Conservation (phyloP, 2,888 invertebrate genomes). For the Peribatodes rhomboidaria region DNA sequence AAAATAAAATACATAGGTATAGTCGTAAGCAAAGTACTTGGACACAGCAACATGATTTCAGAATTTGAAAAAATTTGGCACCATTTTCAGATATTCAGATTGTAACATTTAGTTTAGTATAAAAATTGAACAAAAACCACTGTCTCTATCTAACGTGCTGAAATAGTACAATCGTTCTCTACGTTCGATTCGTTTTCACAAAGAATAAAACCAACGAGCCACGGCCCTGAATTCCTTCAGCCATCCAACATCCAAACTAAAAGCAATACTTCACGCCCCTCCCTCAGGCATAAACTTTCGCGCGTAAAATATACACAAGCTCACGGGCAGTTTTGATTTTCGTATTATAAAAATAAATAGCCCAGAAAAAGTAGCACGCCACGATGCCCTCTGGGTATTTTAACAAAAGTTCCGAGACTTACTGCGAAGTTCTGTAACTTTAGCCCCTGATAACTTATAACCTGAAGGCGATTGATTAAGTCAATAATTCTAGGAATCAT, state of each 20-base stretch:
- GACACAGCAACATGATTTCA: too few species aligned
- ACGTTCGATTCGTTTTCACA: neutral
- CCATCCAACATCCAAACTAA: conserved; percentile 17
- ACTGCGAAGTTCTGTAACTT: conserved; percentile 22
- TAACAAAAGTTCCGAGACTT: conserved; percentile 30
- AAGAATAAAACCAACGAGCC: neutral
- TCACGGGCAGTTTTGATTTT: conserved; percentile 41
- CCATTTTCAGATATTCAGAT: too few species aligned
- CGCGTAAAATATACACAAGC: conserved; percentile 41
- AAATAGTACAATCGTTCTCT: neutral
- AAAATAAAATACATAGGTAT: too few species aligned
- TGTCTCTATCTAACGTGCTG: too few species aligned
- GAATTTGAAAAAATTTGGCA: too few species aligned
- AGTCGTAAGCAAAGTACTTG: too few species aligned
- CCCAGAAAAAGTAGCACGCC: conserved; percentile 27
- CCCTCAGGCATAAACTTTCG: conserved; percentile 43
- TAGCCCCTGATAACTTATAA: conserved; percentile 23
- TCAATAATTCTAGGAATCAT: conserved; percentile 4
- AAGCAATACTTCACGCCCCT: conserved; percentile 34
- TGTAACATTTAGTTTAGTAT: too few species aligned
- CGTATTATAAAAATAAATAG: conserved; percentile 42
- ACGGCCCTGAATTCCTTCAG: conserved; percentile 2
- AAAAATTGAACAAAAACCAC: too few species aligned
- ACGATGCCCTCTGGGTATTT: conserved; percentile 39
- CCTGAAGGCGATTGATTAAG: conserved; percentile 10